Base-by-base conservation (phyloP, 2,888 invertebrate genomes). In the Sisyra terminalis region DNA sequence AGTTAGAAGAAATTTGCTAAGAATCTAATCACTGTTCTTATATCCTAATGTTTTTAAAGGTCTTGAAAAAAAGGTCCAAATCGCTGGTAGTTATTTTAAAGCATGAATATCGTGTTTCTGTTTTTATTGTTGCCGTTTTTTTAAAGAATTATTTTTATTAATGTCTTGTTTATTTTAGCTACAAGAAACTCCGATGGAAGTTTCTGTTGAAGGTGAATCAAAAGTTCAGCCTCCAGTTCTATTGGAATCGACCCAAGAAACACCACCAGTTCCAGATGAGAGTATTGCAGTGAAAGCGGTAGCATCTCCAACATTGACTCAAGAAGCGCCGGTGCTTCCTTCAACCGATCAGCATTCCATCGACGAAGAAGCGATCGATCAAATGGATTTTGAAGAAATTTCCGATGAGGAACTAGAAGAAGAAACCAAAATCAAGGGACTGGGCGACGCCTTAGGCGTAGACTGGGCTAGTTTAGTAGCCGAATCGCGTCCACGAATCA, bases 361-460 rank as follows among this genome's bases (percentile, higher is more conserved):
- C 47, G 79, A 79, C 50, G 82, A 81, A 46, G 81, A 82, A 49
- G 78, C 78, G 52, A 73, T 76, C 54, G 72, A 78, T 48, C 72
- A 74, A 52, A 70, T 87, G 56, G 87, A 86, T 56, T 88, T 88
- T 62, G 88, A 88, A 61, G 87, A 88, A 64, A 87, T 88, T 53
- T 87, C 87, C 11, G 88, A 89, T 59, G 88, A 87, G 41, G 89
- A 89, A 60, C 63, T 88, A 29, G 88, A 89, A 57, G 86, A 87
- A 56, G 83, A 87, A 53, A 72, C 81, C 10, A 75, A 71, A 53
- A 68, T 71, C 49, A 75, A 68, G 61, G 78, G 82, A 29, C 72
- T 90, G 47, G 88, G 88, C 4, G 90, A 92, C 61, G 88, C 88
- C n/a, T 64, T 93, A 18, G 90, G 90, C n/a, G 90, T 93, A 2